These are phyloP conservation scores for Stictonetta naevosa DNA, from an alignment of 2,113 vertebrate genomes.

Conservation along the genomic window DNA sequence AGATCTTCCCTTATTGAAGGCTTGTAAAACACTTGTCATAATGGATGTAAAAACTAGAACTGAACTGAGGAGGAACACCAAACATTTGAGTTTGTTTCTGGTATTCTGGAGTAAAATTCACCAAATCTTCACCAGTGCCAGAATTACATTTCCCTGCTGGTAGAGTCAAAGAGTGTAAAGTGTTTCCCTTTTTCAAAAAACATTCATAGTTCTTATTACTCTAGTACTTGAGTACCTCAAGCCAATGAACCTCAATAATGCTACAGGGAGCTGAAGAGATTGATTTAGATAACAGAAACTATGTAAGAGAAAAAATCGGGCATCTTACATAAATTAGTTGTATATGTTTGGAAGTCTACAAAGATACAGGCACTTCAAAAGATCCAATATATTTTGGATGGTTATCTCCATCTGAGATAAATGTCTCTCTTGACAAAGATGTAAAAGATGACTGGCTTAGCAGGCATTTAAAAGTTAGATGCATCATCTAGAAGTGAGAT, in stretches of 20 bases:
- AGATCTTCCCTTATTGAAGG: background rate
- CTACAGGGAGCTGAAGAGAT: background rate
- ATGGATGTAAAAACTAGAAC: background rate
- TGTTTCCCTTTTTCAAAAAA: background rate
- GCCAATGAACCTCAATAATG: background rate
- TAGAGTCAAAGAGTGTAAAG: background rate
- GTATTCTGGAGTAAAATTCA: background rate
- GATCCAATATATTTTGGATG: too few species aligned
- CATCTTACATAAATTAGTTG: background rate
- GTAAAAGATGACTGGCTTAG: background rate
- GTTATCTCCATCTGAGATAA: background rate
- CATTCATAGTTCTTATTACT: background rate
- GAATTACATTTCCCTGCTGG: background rate
- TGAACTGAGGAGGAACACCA: background rate
- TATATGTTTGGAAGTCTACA: background rate
- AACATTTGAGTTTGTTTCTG: background rate
- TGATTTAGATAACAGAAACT: background rate
- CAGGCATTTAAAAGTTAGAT: too few species aligned
- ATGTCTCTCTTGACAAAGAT: background rate
- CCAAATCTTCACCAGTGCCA: background rate
- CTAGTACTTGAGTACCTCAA: background rate
- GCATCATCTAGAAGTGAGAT: background rate
- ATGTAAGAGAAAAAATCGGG: background rate
- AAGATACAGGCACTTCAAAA: background rate
- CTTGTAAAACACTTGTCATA: background rate